Percentiles rank a stretch among this genome's conserved stretches.
These are phyloP conservation scores for Gulo gulo DNA, from an alignment of 2,113 vertebrate genomes.

Conservation along the genomic window DNA sequence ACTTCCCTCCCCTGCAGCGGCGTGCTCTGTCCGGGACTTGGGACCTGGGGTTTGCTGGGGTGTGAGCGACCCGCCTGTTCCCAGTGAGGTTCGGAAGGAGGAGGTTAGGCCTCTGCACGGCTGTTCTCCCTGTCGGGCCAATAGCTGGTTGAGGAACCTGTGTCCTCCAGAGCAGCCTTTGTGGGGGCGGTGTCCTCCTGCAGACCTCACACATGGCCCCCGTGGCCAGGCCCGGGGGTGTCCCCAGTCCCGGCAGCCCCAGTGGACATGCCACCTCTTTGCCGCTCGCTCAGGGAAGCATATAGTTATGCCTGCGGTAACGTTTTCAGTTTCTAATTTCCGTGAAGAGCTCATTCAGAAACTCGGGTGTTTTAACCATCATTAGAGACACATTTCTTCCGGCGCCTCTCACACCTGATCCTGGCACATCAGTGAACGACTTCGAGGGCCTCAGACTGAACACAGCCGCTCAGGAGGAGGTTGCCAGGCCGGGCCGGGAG, in stretches of 20 bases:
- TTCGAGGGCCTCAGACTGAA: rapidly evolving
- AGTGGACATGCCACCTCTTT: not conserved
- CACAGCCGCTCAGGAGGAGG: not conserved
- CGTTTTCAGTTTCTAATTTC: not conserved
- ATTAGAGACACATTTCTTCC: not conserved
- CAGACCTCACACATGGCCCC: rapidly evolving
- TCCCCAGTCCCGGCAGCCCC: not conserved
- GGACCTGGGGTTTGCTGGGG: not conserved
- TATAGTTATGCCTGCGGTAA: rapidly evolving
- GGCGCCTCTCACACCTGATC: not conserved
- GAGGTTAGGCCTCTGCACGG: not conserved
- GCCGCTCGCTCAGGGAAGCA: not conserved
- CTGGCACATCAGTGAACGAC: not conserved
- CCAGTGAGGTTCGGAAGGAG: rapidly evolving
- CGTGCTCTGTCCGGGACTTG: not conserved
- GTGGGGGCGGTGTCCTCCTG: too few species aligned
- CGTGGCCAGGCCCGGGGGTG: rapidly evolving
- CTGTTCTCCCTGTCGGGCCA: too few species aligned
- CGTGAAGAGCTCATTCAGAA: not conserved
- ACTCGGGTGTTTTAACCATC: not conserved
- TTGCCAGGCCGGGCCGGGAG: rapidly evolving
- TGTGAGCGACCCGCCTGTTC: rapidly evolving
- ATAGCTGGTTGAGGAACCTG: too few species aligned
- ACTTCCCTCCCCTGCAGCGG: not conserved
- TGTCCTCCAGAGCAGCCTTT: not conserved